Base-by-base conservation (phyloP, 2,888 invertebrate genomes). In the Drosophila leonis region DNA sequence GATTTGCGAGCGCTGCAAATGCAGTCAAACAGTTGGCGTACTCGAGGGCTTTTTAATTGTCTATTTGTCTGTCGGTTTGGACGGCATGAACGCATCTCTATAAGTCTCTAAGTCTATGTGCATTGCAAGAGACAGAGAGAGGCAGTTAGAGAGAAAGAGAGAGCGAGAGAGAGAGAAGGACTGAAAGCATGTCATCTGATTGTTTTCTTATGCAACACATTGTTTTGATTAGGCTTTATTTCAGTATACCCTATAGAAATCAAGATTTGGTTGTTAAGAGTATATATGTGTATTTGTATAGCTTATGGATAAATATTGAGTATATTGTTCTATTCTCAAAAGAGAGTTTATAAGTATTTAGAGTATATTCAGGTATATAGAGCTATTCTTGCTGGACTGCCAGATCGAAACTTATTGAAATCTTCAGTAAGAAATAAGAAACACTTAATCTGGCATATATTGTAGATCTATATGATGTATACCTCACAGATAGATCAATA, bases 31-130 rank as follows among this genome's bases (percentile, higher is more conserved):
- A 77, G 79, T 73, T 66, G 77, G 72, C 75, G 69, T 70, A 83
- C 84, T 84, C 82, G 67, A 55, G 88, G 88, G 84, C 75, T 79
- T 89, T 84, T 85, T 85, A 85, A 85, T 85, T 85, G 89, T 89
- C 88, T 84, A 79, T 75, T 65, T 69, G 75, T 71, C 64, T 70
- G 80, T 65, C 63, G 49, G 78, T 49, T 29, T 42, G 42, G 57
- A 35, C 44, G 12, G 55, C 39, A 46, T 60, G 24, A 20, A 48
- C 27, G 27, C 35, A 37, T 42, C 49, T 27, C 44, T 12, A 39
- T 55, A 46, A 52, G 51, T 42, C 56, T 44, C 51, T 49, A 59
- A 31, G 33, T 42, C 48, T 52, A n/a, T 63, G 48, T 41, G 12
- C 18, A 39, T 27, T 18, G 39, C 20, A 13, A 24, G 42, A 20